phyloP scores from a whole-genome alignment of 2,888 invertebrate species.

The Mesorhabditis spiculigera region DNA sequence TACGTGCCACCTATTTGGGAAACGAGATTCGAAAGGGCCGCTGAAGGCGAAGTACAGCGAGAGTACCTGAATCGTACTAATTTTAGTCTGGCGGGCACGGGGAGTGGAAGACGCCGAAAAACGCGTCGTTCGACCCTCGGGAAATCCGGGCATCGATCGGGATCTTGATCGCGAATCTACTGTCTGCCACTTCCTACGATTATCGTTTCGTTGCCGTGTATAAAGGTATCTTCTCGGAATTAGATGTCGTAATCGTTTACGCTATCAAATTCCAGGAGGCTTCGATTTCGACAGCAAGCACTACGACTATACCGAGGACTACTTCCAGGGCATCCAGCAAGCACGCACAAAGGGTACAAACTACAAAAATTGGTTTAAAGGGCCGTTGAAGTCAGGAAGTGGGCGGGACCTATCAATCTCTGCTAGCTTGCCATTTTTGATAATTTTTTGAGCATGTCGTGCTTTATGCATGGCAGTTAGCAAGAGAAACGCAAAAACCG shows the following conservation, averaged over 20 bases:
- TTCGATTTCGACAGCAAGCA: constrained; percentile 31
- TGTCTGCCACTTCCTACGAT: constrained; percentile 54
- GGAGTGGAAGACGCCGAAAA: constrained; percentile 47
- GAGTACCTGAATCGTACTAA: too few relatives aligned
- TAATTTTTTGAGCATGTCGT: neutral
- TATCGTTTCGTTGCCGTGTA: constrained; percentile 54
- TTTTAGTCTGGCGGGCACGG: constrained; percentile 34
- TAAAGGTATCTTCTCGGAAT: constrained; percentile 14
- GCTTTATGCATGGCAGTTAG: neutral
- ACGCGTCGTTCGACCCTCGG: constrained; percentile 46
- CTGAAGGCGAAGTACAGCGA: too few relatives aligned
- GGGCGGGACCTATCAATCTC: neutral
- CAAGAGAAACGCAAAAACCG: neutral
- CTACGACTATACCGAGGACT: constrained; percentile 40
- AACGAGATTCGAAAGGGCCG: too few relatives aligned
- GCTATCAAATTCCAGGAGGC: constrained; percentile 13
- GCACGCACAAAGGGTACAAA: constrained; percentile 41
- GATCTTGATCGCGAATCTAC: constrained; percentile 18
- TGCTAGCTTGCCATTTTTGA: neutral
- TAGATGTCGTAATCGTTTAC: neutral
- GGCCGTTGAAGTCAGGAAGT: neutral
- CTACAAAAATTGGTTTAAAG: neutral
- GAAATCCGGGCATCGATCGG: constrained; percentile 32
- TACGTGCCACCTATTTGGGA: too few relatives aligned
- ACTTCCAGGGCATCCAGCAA: constrained; percentile 48